Evolutionary conservation across 2,797 vertebrate species (phyloP).

Genomic region (Phataginus tricuspis): DNA sequence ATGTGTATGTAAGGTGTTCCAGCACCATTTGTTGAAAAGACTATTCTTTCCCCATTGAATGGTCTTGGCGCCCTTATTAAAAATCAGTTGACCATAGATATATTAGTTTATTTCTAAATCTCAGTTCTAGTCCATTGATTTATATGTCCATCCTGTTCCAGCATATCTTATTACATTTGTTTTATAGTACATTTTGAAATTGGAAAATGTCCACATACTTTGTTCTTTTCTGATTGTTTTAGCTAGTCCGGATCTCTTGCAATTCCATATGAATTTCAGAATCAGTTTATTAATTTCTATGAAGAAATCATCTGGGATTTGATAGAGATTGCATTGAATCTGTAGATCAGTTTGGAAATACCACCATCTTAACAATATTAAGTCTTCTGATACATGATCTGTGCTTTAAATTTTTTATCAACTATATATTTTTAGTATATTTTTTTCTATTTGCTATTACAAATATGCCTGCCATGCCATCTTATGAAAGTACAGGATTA

Average conservation of each 20-base stretch:
- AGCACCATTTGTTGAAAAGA: neutral
- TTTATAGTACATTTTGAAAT: slow-evolving; percentile 5
- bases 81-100: neutral
- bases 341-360: neutral
- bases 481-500: neutral
- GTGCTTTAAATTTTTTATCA: neutral
- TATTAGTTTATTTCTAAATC: neutral
- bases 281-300: neutral
- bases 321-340: neutral
- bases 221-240: neutral
- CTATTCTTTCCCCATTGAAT: neutral
- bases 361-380: neutral
- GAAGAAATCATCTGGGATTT: neutral
- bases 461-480: neutral
- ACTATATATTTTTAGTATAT: neutral
- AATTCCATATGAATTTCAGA: slow-evolving; percentile 30
- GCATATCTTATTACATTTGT: neutral
- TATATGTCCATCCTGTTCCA: neutral
- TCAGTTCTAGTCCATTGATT: neutral
- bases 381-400: neutral
- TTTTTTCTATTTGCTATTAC: neutral
- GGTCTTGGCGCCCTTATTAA: neutral
- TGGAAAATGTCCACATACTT: neutral
- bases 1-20: neutral
- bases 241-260: neutral